Conservation (phyloP, 2,797 vertebrate species). For the Clarias fuscus region DNA sequence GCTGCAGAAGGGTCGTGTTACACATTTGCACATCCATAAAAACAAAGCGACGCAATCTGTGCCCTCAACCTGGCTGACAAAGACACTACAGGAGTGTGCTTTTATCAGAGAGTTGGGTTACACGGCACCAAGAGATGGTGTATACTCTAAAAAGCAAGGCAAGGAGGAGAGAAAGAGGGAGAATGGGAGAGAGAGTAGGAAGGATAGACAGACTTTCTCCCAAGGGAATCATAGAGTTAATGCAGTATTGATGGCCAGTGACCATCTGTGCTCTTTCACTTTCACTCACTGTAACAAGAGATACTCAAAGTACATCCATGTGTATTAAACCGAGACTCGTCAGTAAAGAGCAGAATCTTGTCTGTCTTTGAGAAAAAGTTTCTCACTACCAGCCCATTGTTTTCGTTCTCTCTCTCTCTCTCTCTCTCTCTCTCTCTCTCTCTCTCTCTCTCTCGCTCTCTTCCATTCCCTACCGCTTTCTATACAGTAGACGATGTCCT, state of each 20-base stretch:
- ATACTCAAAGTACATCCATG: slow-evolving; percentile 26
- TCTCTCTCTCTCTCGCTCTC: slow-evolving; percentile 25
- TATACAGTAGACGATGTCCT: background rate
- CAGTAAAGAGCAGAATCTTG: slow-evolving; percentile 46
- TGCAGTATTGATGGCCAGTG: slow-evolving; percentile 46
- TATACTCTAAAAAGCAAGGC: background rate
- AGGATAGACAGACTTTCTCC: slow-evolving; percentile 33
- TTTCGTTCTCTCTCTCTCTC: background rate
- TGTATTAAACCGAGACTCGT: slow-evolving; percentile 35
- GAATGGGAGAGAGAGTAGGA: background rate
- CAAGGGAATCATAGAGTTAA: slow-evolving; percentile 33
- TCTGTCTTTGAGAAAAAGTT: slow-evolving; percentile 25
- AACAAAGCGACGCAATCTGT: slow-evolving; percentile 24
- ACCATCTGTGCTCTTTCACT: slow-evolving; percentile 22
- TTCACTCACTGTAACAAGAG: slow-evolving; percentile 38
- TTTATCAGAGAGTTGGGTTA: slow-evolving; percentile 65
- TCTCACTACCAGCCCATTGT: slow-evolving; percentile 9
- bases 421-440: background rate
- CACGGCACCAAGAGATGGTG: slow-evolving; percentile 37
- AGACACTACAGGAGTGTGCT: slow-evolving; percentile 45
- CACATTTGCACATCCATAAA: slow-evolving; percentile 58
- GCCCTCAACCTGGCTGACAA: slow-evolving; percentile 9
- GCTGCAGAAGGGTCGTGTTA: slow-evolving; percentile 58
- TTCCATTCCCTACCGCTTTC: background rate
- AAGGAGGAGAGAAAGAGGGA: slow-evolving; percentile 4